Evolutionary conservation across 2,797 vertebrate species (phyloP).

Genomic region (Borostomias antarcticus): DNA sequence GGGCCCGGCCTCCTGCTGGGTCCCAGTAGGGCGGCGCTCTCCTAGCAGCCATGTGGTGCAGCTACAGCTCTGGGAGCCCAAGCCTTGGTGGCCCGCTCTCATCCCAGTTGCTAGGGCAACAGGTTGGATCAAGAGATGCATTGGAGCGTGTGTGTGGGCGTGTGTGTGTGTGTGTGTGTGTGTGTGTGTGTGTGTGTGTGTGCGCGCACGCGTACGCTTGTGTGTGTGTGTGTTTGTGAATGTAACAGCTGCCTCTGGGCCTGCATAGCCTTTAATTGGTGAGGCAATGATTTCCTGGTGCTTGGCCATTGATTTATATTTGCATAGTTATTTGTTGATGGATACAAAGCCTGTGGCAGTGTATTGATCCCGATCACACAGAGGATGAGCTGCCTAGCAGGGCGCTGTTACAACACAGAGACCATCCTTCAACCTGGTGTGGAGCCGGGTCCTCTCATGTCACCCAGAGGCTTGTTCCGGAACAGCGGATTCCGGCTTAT

Average conservation of each 20-base stretch:
- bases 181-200: not conserved
- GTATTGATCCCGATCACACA: constrained; percentile 62
- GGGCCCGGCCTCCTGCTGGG: no score
- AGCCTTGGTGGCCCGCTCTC: constrained; percentile 63
- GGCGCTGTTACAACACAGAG: not conserved
- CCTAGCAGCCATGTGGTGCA: not conserved
- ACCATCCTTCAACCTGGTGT: not conserved
- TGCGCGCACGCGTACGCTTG: no score
- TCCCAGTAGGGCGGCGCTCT: not conserved
- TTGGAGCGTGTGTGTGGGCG: not conserved
- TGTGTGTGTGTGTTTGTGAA: no score
- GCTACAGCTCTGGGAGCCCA: not conserved
- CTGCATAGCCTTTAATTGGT: constrained; percentile 72
- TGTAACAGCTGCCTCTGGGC: constrained; percentile 50
- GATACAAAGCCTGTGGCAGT: constrained; percentile 67
- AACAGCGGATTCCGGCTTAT: no score
- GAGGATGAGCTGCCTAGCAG: not conserved
- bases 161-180: not conserved
- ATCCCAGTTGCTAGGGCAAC: constrained; percentile 76
- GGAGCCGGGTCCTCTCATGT: no score
- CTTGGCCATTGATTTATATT: constrained; percentile 79
- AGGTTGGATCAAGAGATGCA: constrained; percentile 55
- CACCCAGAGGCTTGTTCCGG: no score
- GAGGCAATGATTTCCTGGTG: constrained; percentile 76
- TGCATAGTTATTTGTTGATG: constrained; percentile 80